Evolutionary conservation across 2,888 invertebrate genomes (phyloP), one percentile per base, ranked within the genome.

Genomic region (Quadroppia sp.): DNA sequence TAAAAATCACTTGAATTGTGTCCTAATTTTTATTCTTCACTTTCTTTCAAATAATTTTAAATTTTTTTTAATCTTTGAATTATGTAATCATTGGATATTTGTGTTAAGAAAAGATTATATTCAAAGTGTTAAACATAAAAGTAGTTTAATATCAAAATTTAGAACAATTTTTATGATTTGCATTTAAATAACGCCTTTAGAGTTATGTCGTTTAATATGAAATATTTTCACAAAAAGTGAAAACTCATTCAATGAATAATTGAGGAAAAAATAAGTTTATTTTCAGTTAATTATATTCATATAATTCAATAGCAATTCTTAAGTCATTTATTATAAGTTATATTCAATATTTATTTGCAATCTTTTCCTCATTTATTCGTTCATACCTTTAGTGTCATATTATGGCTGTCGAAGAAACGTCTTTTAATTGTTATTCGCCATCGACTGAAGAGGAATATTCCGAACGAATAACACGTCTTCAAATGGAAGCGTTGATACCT

Each of bases 401-500:
- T 40, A 67, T 67, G 67, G 67, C 67, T 13, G 67, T 67, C 42
- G 67, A 67, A 13, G 67, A 67, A 11, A 67, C 67, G 15, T 42
- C 32, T 20, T 13, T 36, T 3, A 67, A 36, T 40, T 67, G 20
- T 42, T 67, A 11, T 40, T 67, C 67, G 36, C 73, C 73, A 17
- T 25, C 48, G 30, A 70, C 71, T 25, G 70, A 70, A 13, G 75
- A 75, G 30, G 75, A 75, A 67, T 75, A 75, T 48, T 17, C 70
- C 11, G 74, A 70, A 32, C 32, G 89, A 81, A 88, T 90, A 78
- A 86, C 88, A 80, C 87, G 88, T 80, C 88, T 89, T 76, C 91
- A 92, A 83, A 89, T 89, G 82, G 85, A 89, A 71, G 90, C 91
- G 82, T 85, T 92, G 79, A 88, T 89, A 80, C 92, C 92, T 0